A percentile compares a stretch with the other conserved stretches of the same genome.
phyloP scores from a whole-genome alignment of 2,113 vertebrate genomes.

The Ellobius talpinus region DNA sequence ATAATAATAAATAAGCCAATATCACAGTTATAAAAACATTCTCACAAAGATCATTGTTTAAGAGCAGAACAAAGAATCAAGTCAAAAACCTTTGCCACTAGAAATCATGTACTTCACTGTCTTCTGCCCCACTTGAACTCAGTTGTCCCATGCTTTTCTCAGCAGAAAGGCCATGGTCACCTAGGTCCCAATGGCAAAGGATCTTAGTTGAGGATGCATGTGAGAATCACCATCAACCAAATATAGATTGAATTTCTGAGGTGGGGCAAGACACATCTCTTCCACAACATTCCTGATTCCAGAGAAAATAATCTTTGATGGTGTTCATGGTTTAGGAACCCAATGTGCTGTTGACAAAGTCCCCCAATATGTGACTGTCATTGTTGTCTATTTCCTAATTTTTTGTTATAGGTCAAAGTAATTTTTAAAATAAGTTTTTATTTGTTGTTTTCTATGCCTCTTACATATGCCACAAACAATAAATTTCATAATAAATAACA shows the following conservation, averaged over 20 bases:
- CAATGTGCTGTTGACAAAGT: background rate
- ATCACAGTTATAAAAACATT: background rate
- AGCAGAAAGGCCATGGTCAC: background rate
- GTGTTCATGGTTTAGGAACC: background rate
- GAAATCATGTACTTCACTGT: background rate
- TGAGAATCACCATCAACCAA: background rate
- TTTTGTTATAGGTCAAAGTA: background rate
- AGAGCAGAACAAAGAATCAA: background rate
- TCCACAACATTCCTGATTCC: background rate
- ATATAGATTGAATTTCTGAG: constrained; percentile 6
- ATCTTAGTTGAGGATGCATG: background rate
- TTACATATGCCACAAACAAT: background rate
- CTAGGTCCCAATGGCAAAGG: background rate
- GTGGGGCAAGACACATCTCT: background rate
- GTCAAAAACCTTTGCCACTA: background rate
- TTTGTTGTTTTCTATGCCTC: background rate
- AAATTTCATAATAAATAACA: background rate
- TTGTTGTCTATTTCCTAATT: background rate
- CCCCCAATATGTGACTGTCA: background rate
- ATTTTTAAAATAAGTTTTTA: background rate
- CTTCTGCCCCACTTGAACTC: background rate
- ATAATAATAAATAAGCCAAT: background rate
- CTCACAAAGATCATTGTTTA: background rate
- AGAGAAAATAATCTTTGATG: background rate
- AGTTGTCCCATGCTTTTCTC: background rate